phyloP scores from a whole-genome alignment of 30 jellyfish, hydroid and myxozoan genomes.

The Rhopilema esculentum region DNA sequence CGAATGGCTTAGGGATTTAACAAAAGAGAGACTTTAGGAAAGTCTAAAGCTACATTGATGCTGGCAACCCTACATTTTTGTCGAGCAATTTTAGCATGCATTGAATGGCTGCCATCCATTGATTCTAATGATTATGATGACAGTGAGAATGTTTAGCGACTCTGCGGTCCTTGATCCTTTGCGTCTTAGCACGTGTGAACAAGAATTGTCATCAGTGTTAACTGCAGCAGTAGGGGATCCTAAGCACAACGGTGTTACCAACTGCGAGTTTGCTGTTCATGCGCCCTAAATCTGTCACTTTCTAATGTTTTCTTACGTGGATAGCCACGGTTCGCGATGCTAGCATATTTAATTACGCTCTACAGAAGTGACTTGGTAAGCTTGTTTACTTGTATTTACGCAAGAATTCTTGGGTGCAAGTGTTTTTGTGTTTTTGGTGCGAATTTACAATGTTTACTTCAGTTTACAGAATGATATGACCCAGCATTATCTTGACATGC shows the following conservation, averaged over 20 bases:
- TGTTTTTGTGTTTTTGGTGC: too few relatives aligned
- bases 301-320: background rate
- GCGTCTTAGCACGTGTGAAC: slow-evolving; percentile 22
- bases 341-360: background rate
- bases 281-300: slow-evolving; percentile 1
- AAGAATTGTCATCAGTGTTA: slow-evolving; percentile 10
- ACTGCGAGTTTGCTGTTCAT: slow-evolving; percentile 13
- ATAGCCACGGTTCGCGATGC: background rate
- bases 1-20: too few relatives aligned
- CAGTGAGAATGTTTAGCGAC: background rate
- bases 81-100: too few relatives aligned
- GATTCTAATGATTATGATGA: background rate
- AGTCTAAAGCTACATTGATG: too few relatives aligned
- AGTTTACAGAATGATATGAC: too few relatives aligned
- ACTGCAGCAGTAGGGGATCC: slow-evolving; percentile 16
- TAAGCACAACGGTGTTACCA: background rate
- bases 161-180: background rate
- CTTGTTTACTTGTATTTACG: too few relatives aligned
- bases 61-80: too few relatives aligned
- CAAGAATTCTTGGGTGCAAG: too few relatives aligned
- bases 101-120: background rate
- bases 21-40: too few relatives aligned
- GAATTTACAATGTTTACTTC: too few relatives aligned
- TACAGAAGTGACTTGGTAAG: background rate
- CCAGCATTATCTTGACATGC: too few relatives aligned